Percentiles rank a stretch among this genome's conserved stretches.
Conservation (phyloP, 2,797 vertebrate genomes). For the Onychomys torridus region DNA sequence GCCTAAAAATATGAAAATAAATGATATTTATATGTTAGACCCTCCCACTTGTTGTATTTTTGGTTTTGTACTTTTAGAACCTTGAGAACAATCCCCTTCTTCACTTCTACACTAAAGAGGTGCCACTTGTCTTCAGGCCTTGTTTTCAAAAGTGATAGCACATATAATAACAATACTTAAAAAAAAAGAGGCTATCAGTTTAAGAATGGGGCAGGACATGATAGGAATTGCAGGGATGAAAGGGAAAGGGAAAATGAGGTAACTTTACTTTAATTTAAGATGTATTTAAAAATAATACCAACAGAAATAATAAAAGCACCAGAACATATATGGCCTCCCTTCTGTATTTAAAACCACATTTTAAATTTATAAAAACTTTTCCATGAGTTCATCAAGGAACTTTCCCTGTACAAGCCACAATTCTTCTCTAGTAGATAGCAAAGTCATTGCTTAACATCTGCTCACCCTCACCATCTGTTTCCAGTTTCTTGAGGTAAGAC, state of each 20-base stretch:
- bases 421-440: slow-evolving; percentile 21
- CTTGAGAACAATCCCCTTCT: neutral
- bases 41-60: neutral
- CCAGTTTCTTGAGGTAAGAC: slow-evolving; percentile 1
- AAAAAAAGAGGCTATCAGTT: neutral
- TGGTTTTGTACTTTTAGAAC: neutral
- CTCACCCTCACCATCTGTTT: slow-evolving; percentile 52
- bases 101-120: neutral
- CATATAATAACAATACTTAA: neutral
- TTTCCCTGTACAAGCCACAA: neutral
- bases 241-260: neutral
- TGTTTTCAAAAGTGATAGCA: neutral
- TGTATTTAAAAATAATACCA: neutral
- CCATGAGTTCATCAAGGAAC: neutral
- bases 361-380: slow-evolving; percentile 44
- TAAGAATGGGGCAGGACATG: neutral
- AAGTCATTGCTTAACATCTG: slow-evolving; percentile 50
- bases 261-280: neutral
- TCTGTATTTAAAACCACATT: neutral
- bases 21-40: neutral
- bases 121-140: neutral
- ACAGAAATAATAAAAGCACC: neutral
- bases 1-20: neutral
- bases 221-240: neutral
- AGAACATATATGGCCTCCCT: neutral